Conservation (phyloP, 2,797 vertebrate genomes). For the Manis crassicaudata region DNA sequence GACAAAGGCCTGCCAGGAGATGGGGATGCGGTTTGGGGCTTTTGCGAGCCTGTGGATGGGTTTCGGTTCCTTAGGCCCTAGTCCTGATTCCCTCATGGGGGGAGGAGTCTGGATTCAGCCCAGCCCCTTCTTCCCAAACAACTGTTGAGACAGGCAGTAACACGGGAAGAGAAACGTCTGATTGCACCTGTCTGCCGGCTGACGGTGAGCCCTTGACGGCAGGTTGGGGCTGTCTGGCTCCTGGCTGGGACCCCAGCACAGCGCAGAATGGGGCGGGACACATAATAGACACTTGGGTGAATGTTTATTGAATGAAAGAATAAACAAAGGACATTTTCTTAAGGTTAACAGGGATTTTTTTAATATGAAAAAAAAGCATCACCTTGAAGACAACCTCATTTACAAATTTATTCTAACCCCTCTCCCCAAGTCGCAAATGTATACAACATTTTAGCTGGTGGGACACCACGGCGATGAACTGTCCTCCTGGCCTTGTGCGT, state of each 20-base stretch:
- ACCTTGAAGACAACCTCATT: slow-evolving; percentile 14
- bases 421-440: neutral
- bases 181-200: neutral
- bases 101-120: neutral
- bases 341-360: neutral
- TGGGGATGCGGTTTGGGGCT: accelerated
- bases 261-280: neutral
- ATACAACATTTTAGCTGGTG: neutral
- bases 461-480: neutral
- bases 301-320: neutral
- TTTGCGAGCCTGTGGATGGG: neutral
- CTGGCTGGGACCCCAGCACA: neutral
- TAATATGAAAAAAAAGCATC: neutral
- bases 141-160: neutral
- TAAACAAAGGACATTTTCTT: neutral
- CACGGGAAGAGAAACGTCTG: neutral
- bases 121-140: neutral
- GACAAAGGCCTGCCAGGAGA: neutral
- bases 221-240: neutral
- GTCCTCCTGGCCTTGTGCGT: accelerated
- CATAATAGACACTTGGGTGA: neutral
- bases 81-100: neutral
- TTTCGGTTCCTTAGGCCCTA: neutral
- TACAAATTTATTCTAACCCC: slow-evolving; percentile 64
- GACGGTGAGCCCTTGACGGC: accelerated